Evolutionary conservation across 1,140 invertebrate species (phyloP).

Genomic region (Phthorimaea operculella): DNA sequence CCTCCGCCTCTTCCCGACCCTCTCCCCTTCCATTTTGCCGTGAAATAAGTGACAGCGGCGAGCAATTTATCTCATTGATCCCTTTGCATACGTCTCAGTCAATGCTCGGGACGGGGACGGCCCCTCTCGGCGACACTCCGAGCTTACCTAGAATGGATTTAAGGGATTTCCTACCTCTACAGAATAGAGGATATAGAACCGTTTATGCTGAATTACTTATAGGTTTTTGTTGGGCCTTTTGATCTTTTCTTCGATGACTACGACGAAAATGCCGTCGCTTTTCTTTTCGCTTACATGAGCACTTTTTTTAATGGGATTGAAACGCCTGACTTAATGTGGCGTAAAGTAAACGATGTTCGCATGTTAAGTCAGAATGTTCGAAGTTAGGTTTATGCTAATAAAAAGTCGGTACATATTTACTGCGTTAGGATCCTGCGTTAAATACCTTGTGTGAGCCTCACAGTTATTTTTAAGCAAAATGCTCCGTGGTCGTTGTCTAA

Average conservation of each 20-base stretch:
- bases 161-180: constrained; percentile 23
- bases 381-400: neutral
- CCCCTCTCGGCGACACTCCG: neutral
- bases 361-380: neutral
- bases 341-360: neutral
- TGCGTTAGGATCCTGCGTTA: too few relatives aligned
- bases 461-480: too few relatives aligned
- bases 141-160: neutral
- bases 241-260: constrained; percentile 14
- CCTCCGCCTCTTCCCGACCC: constrained; percentile 15
- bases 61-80: constrained; percentile 55
- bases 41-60: constrained; percentile 29
- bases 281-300: constrained; percentile 12
- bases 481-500: neutral
- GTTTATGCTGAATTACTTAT: constrained; percentile 30
- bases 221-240: constrained; percentile 24
- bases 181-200: constrained; percentile 25
- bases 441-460: constrained; percentile 20
- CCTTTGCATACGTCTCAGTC: constrained; percentile 58
- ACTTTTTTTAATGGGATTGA: neutral
- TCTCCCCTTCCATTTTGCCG: constrained; percentile 27
- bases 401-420: neutral
- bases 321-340: neutral
- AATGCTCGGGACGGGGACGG: constrained; percentile 29
- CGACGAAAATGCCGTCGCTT: constrained; percentile 19